A percentile compares a stretch with the other conserved stretches of the same genome.
These are phyloP conservation scores for Eupsilia transversa DNA, from an alignment of 2,888 invertebrate genomes.

Conservation along the genomic window DNA sequence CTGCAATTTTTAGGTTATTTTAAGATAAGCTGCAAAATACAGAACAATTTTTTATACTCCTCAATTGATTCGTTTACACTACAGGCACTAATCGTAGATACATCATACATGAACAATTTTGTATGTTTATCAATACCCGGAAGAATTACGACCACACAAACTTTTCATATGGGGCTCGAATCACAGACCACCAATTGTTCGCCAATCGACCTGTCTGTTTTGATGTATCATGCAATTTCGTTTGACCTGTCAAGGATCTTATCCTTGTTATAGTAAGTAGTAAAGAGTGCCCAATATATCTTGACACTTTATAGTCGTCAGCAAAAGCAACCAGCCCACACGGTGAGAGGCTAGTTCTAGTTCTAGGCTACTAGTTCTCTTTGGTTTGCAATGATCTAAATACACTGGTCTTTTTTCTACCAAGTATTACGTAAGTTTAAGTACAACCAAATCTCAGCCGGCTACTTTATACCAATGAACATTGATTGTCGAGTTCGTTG, in stretches of 20 bases:
- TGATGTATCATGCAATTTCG: slow-evolving; percentile 45
- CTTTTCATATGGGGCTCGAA: neutral
- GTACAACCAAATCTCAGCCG: slow-evolving; percentile 45
- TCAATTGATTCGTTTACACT: too few species aligned
- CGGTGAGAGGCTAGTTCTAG: neutral
- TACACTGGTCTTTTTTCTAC: neutral
- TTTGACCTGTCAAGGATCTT: slow-evolving; percentile 42
- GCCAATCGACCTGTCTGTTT: slow-evolving; percentile 11
- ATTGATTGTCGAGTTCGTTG: slow-evolving; percentile 48
- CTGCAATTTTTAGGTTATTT: neutral
- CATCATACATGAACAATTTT: neutral
- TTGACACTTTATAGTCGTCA: neutral
- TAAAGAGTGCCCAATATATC: slow-evolving; percentile 6
- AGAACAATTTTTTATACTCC: neutral
- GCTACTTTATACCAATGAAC: slow-evolving; percentile 40
- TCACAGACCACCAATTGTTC: neutral
- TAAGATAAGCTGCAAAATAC: neutral
- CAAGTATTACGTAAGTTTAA: slow-evolving; percentile 24
- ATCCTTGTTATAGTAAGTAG: slow-evolving; percentile 23
- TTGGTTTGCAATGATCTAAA: neutral
- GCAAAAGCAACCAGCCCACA: too few species aligned
- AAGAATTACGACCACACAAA: neutral
- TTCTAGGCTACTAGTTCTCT: too few species aligned
- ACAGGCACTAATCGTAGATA: neutral
- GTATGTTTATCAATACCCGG: neutral